Conservation (phyloP, 2,888 invertebrate species). For the Tetropium fuscum region DNA sequence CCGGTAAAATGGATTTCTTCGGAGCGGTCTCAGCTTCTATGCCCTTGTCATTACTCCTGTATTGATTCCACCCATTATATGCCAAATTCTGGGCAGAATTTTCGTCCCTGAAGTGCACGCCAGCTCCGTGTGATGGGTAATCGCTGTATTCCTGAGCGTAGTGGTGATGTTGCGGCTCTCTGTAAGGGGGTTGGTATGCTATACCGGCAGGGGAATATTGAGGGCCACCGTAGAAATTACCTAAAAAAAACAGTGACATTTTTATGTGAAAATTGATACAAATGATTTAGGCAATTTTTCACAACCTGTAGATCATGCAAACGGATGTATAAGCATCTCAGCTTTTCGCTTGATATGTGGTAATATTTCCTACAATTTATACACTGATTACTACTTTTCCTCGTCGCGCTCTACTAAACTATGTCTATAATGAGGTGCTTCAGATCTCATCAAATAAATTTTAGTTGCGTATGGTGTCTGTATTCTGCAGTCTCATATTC, state of each 20-base stretch:
- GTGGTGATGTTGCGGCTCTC: conserved; percentile 65
- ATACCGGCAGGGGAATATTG: conserved; percentile 83
- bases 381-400: too few relatives aligned
- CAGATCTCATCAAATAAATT: too few relatives aligned
- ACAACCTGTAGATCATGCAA: too few relatives aligned
- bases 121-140: conserved; percentile 58
- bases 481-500: too few relatives aligned
- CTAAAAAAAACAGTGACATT: conserved; percentile 31
- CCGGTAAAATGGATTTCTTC: conserved; percentile 65
- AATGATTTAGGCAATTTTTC: too few relatives aligned
- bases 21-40: conserved; percentile 60
- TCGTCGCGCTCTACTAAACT: too few relatives aligned
- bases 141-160: conserved; percentile 62
- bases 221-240: conserved; percentile 63
- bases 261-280: too few relatives aligned
- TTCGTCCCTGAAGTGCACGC: conserved; percentile 76
- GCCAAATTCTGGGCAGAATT: conserved; percentile 75
- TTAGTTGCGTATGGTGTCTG: too few relatives aligned
- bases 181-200: conserved; percentile 72
- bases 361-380: too few relatives aligned
- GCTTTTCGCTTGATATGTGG: too few relatives aligned
- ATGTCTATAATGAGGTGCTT: too few relatives aligned
- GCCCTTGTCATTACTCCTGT: conserved; percentile 67
- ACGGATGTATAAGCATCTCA: too few relatives aligned
- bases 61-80: conserved; percentile 79